Percentiles rank a stretch among this genome's conserved stretches.
phyloP scores from a whole-genome alignment of 2,113 vertebrate genomes.

The Laticauda laticaudata region DNA sequence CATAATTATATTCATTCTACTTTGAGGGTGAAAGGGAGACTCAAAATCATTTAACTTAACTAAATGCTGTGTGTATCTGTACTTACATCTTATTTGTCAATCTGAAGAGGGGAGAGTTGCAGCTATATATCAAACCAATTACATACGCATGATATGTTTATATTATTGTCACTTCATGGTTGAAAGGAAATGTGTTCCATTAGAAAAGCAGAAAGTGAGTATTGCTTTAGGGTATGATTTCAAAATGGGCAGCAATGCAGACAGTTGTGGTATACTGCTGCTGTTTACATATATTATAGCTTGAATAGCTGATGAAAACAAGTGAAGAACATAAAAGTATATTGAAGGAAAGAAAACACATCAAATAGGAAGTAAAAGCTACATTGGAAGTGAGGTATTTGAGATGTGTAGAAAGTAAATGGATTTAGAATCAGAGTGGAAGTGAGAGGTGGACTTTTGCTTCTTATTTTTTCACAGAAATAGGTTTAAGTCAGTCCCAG shows the following conservation, averaged over 20 bases:
- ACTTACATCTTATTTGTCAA: background rate
- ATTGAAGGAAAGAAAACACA: background rate
- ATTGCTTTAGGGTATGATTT: background rate
- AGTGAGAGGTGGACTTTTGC: background rate
- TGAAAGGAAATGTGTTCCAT: background rate
- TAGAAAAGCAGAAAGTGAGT: background rate
- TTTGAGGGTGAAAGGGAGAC: background rate
- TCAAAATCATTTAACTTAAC: background rate
- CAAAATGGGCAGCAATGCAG: background rate
- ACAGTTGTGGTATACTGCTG: background rate
- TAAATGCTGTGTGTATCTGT: background rate
- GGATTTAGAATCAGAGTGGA: background rate
- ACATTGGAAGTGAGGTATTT: background rate
- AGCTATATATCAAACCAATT: background rate
- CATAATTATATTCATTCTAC: background rate
- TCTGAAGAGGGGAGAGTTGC: background rate
- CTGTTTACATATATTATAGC: background rate
- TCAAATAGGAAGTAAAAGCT: background rate
- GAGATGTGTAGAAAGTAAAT: background rate
- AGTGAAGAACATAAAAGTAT: background rate
- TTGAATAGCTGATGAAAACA: background rate
- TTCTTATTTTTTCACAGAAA: background rate
- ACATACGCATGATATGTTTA: background rate
- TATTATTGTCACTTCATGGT: background rate
- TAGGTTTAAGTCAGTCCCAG: background rate